phyloP scores from a whole-genome alignment of 2,113 vertebrate genomes.

The Vulpes ferrilata region DNA sequence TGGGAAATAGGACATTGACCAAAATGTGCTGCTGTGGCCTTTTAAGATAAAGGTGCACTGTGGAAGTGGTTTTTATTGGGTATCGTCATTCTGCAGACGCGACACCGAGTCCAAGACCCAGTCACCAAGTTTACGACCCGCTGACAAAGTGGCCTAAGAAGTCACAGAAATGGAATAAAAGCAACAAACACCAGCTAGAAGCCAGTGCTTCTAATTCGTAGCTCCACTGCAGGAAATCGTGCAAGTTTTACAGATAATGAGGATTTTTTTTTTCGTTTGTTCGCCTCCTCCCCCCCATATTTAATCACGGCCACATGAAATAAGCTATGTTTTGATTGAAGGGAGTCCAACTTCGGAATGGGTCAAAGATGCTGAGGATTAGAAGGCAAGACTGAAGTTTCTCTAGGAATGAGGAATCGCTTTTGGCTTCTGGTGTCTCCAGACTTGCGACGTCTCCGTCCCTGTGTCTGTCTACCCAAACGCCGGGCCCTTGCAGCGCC shows the following conservation, averaged over 20 bases:
- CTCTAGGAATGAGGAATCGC: slow-evolving; percentile 22
- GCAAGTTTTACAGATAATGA: slow-evolving; percentile 62
- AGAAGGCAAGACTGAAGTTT: slow-evolving; percentile 37
- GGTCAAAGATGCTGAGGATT: slow-evolving; percentile 69
- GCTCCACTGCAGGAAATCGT: slow-evolving; percentile 60
- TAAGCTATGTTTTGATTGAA: slow-evolving; percentile 68
- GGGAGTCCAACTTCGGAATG: slow-evolving; percentile 65
- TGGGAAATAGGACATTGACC: neutral
- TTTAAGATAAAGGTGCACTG: neutral
- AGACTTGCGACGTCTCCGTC: neutral
- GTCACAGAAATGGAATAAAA: slow-evolving; percentile 50
- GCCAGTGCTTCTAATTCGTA: slow-evolving; percentile 35
- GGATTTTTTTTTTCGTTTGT: neutral
- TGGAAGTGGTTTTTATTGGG: neutral
- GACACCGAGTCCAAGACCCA: neutral
- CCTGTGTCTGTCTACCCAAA: no score
- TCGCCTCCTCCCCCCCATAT: neutral
- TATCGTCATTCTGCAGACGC: neutral
- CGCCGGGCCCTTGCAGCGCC: no score
- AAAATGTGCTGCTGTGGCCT: neutral
- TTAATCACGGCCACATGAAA: slow-evolving; percentile 70
- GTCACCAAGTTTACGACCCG: slow-evolving; percentile 3
- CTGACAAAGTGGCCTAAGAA: slow-evolving; percentile 43
- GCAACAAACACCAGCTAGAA: slow-evolving; percentile 30
- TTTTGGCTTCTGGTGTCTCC: slow-evolving; percentile 1